Base-by-base conservation (phyloP, 2,113 vertebrate genomes). In the Ciconia maguari region DNA sequence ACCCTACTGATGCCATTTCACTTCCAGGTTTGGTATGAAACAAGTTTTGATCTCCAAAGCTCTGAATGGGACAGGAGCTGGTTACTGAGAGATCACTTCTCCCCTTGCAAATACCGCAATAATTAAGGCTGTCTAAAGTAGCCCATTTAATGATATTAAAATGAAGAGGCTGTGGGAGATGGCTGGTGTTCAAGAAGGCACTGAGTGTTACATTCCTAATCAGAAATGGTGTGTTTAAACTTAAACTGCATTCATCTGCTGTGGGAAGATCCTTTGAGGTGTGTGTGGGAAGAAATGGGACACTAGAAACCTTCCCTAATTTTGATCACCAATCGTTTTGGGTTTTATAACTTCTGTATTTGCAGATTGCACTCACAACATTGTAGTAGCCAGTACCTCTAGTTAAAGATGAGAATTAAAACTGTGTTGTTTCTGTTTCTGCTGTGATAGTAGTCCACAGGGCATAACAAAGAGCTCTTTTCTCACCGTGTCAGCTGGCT, bases 341-440 rank as follows among this genome's bases (percentile, higher is more conserved):
- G 76, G 68, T 3, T 55, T 71, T 81, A 6, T 38, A 4, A 1
- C 27, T 49, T 9, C 4, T 2, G 0, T 1, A 0, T 4, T 3
- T 32, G 29, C 55, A 9, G 68, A 2, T 62, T 17, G 42, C 11
- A 0, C 72, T 46, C 16, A 0, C 3, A 46, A 0, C 13, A 1
- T 9, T 2, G 22, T 2, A 13, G 46, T 26, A 48, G 70, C 32
- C 76, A 25, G 82, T 22, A 5, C 27, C 2, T 12, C 26, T 36
- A 11, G 41, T 4, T 21, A 7, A 8, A 54, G 72, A 22, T 8
- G 93, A 58, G 85, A 10, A 34, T 24, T 26, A 2, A 6, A 6
- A 0, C 4, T 7, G 52, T 6, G 49, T 8, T 44, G 25, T 6
- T 17, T 9, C 11, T 68, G 69, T 10, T 9, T 13, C 7, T 70